Percentiles rank a stretch among this genome's conserved stretches.
Evolutionary conservation across 2,888 invertebrate species (phyloP).

Genomic region (Agelastica alni): DNA sequence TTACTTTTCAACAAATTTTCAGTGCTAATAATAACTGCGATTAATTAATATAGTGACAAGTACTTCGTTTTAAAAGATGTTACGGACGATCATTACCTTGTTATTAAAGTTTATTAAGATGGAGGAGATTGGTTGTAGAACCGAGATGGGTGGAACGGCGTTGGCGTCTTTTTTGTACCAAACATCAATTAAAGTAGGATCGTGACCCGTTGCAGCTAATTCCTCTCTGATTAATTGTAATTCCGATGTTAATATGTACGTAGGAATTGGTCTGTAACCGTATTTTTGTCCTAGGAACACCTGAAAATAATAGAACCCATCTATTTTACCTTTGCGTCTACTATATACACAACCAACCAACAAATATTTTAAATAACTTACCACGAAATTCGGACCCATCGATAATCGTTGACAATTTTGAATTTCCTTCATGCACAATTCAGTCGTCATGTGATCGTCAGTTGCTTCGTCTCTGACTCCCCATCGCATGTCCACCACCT

Average conservation of each 20-base stretch:
- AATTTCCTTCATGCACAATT: constrained; percentile 97
- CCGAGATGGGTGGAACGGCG: constrained; percentile 92
- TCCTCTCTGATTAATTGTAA: constrained; percentile 86
- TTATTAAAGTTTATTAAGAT: constrained; percentile 97
- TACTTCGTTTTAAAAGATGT: no score
- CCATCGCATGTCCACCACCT: constrained; percentile 99
- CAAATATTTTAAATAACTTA: no score
- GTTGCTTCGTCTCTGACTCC: constrained; percentile 98
- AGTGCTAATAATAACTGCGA: no score
- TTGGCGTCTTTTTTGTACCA: constrained; percentile 98
- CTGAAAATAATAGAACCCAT: constrained; percentile 56
- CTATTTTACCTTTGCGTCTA: no score
- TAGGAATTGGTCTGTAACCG: constrained; percentile 96
- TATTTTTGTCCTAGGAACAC: constrained; percentile 97
- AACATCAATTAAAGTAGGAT: constrained; percentile 81
- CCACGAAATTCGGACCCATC: constrained; percentile 98
- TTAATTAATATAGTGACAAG: no score
- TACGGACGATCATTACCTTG: no score
- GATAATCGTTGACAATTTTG: constrained; percentile 96
- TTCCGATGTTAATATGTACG: constrained; percentile 90
- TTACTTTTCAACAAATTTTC: no score
- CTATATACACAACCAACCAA: no score
- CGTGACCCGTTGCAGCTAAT: constrained; percentile 79
- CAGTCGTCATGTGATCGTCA: constrained; percentile 99
- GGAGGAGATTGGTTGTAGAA: constrained; percentile 95